These are phyloP conservation scores for Ataeniobius toweri DNA, from an alignment of 2,797 vertebrate species.

Conservation along the genomic window DNA sequence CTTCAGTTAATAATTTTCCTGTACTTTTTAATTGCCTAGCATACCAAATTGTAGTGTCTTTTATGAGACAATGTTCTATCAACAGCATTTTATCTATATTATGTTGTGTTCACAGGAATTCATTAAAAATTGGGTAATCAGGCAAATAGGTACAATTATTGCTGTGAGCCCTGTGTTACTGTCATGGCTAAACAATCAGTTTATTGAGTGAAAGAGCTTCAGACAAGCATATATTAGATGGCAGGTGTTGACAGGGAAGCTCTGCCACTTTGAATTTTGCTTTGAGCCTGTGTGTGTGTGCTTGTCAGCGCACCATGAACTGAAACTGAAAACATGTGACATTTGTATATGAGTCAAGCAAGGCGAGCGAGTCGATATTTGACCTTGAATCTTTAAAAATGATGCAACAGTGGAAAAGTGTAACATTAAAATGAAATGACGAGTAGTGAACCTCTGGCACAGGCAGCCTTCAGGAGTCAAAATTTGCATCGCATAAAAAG, in stretches of 20 bases:
- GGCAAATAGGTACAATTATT: slow-evolving; percentile 21
- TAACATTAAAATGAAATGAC: slow-evolving; percentile 27
- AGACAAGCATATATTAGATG: slow-evolving; percentile 65
- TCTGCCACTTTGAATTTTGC: slow-evolving; percentile 65
- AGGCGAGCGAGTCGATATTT: slow-evolving; percentile 40
- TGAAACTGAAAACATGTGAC: slow-evolving; percentile 42
- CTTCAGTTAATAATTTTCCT: neutral
- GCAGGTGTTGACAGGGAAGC: slow-evolving; percentile 64
- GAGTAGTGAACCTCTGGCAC: slow-evolving; percentile 4
- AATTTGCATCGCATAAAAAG: slow-evolving; percentile 52
- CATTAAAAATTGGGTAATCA: slow-evolving; percentile 2
- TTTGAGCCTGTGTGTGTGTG: slow-evolving; percentile 42
- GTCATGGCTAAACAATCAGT: slow-evolving; percentile 43
- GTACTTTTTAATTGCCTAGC: neutral
- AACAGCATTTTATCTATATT: neutral
- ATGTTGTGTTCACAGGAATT: slow-evolving; percentile 14
- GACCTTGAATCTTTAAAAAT: slow-evolving; percentile 54
- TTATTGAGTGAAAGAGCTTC: slow-evolving; percentile 62
- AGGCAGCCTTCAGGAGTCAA: slow-evolving; percentile 32
- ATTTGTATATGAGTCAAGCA: slow-evolving; percentile 43
- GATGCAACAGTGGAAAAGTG: slow-evolving; percentile 13
- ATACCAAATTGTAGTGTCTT: neutral
- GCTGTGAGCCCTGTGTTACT: slow-evolving; percentile 6
- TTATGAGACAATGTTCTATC: neutral
- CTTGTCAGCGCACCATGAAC: slow-evolving; percentile 41